Conservation (phyloP, 2,888 invertebrate species). For the Ceramica pisi region DNA sequence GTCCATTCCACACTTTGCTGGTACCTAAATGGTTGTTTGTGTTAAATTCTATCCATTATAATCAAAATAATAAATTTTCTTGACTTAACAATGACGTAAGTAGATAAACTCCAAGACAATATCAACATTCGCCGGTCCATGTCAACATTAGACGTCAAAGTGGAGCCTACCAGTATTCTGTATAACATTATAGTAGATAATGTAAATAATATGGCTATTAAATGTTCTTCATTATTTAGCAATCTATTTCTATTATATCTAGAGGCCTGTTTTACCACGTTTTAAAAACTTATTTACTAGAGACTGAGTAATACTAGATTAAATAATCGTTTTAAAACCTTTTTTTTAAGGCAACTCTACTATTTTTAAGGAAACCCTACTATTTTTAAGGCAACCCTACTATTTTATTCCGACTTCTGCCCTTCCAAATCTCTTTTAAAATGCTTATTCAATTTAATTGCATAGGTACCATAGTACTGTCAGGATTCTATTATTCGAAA, state of each 20-base stretch:
- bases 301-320: slow-evolving; percentile 50
- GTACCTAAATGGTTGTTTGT: no score
- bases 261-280: slow-evolving; percentile 58
- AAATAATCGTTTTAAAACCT: slow-evolving; percentile 7
- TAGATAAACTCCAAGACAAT: slow-evolving; percentile 8
- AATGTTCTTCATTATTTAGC: slow-evolving; percentile 68
- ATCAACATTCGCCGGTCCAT: slow-evolving; percentile 40
- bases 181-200: slow-evolving; percentile 68
- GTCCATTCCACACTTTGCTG: no score
- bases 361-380: no score
- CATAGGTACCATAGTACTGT: neutral
- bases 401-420: neutral
- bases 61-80: no score
- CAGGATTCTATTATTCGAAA: neutral
- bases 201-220: slow-evolving; percentile 84
- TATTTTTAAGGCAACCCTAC: slow-evolving; percentile 1
- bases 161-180: slow-evolving; percentile 45
- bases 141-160: slow-evolving; percentile 40
- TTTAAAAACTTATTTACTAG: slow-evolving; percentile 51
- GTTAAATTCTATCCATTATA: no score
- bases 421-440: neutral
- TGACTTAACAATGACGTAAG: neutral
- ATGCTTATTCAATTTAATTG: neutral
- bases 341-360: neutral
- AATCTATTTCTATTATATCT: slow-evolving; percentile 53